Evolutionary conservation across 2,888 invertebrate species (phyloP).

Genomic region (Lydus trimaculatus): DNA sequence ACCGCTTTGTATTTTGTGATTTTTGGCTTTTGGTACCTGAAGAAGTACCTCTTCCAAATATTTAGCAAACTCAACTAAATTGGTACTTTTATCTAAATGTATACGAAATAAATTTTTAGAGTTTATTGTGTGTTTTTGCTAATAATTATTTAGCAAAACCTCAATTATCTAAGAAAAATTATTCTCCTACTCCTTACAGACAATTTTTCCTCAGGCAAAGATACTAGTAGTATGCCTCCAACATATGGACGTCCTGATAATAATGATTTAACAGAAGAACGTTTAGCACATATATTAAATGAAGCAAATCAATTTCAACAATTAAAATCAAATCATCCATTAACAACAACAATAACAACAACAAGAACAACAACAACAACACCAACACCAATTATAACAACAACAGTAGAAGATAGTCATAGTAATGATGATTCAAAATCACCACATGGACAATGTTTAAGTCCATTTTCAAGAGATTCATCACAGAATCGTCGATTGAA

Average conservation of each 20-base stretch:
- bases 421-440: slow-evolving; percentile 86
- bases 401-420: slow-evolving; percentile 68
- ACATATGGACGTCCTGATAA: slow-evolving; percentile 80
- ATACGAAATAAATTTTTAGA: background rate
- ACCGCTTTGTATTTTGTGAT: too few relatives aligned
- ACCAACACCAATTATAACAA: slow-evolving; percentile 48
- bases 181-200: slow-evolving; percentile 55
- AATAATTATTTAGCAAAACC: slow-evolving; percentile 29
- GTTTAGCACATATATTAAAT: slow-evolving; percentile 90
- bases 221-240: slow-evolving; percentile 76
- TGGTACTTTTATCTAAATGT: background rate
- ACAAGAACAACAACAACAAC: slow-evolving; percentile 47
- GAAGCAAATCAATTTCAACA: slow-evolving; percentile 83
- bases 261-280: slow-evolving; percentile 84
- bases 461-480: slow-evolving; percentile 80
- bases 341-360: slow-evolving; percentile 47
- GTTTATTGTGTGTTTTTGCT: slow-evolving; percentile 23
- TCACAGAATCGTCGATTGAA: slow-evolving; percentile 79
- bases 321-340: slow-evolving; percentile 68
- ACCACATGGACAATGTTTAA: slow-evolving; percentile 78
- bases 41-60: background rate
- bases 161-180: slow-evolving; percentile 24
- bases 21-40: too few relatives aligned
- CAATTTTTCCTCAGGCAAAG: slow-evolving; percentile 74
- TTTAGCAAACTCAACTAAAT: background rate